Evolutionary conservation across 2,797 vertebrate species (phyloP), one percentile per base, ranked within the genome.

Genomic region (Calcarius lapponicus): DNA sequence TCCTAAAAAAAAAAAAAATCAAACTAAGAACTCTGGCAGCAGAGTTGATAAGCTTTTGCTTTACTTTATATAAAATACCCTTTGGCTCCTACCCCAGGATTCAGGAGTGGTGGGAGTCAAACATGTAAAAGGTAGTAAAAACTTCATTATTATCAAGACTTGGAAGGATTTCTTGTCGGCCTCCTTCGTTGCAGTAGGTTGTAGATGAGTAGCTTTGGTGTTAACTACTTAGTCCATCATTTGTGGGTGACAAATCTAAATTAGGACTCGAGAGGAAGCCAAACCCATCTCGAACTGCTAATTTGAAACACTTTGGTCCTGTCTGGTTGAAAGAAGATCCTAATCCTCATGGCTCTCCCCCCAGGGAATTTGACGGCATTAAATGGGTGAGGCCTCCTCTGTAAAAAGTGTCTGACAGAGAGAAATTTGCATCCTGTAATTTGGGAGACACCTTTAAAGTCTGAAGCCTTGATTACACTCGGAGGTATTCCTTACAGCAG

Each of bases 121-220:
- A 91, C 92, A 61, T 92, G 95, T 96, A 94, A 95, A 87, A 94
- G 90, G 79, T 86, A 89, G 95, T 88, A 81, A 95, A 84, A 85
- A 95, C 86, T 80, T 96, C 96, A 58, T 88, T 90, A 73, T 88
- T 95, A 53, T 90, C 91, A 88, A 85, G 91, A 94, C 91, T 83
- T 84, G 70, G 94, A 94, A 73, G 92, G 94, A 62, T 94, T 95
- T 96, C 25, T 86, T 86, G 87, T 97, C 81, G 53, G 56, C 96
- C 95, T 97, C 94, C 95, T 97, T 96, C 76, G 78, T 97, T 92
- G 86, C 93, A 93, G 56, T 86, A 97, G 93, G 81, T 95, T 95
- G 79, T 96, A 96, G 95, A 84, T 92, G 95, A 95, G 53, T 94
- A 92, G 95, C 92, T 96, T 97, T 97, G 97, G 96, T 93, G 94